Conservation (phyloP, 2,888 invertebrate species). For the Trileptium ribeirensis region DNA sequence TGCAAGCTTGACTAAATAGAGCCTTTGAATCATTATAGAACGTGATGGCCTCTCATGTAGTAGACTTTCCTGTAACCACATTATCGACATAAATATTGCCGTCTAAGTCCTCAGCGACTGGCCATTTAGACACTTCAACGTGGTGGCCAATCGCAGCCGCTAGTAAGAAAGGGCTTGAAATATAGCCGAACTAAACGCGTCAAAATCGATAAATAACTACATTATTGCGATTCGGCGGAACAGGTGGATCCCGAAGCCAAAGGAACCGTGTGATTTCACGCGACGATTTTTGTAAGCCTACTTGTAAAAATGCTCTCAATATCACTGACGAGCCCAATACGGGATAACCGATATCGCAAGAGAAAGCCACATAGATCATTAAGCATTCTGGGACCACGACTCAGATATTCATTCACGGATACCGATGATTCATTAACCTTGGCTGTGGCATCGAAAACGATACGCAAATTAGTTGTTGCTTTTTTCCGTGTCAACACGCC, state of each 20-base stretch:
- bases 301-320: conserved; percentile 4
- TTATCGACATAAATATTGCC: conserved; percentile 35
- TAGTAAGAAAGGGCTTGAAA: conserved; percentile 1
- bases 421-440: conserved; percentile 11
- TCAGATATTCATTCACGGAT: conserved; percentile 32
- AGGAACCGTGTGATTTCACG: conserved; percentile 32
- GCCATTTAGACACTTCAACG: background rate
- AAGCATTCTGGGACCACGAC: conserved; percentile 29
- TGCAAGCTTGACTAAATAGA: conserved; percentile 20
- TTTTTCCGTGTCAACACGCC: conserved; percentile 28
- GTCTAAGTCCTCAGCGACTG: conserved; percentile 6
- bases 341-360: conserved; percentile 28
- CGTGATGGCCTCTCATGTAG: conserved; percentile 15
- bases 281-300: conserved; percentile 27
- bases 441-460: conserved; percentile 39
- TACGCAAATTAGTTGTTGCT: conserved; percentile 34
- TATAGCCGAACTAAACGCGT: background rate
- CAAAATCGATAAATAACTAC: background rate
- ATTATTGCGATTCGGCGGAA: background rate
- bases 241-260: conserved; percentile 20
- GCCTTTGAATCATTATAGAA: conserved; percentile 25
- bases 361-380: conserved; percentile 27
- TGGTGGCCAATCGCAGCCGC: conserved; percentile 16
- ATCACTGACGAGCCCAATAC: conserved; percentile 27
- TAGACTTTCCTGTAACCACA: background rate